These are phyloP conservation scores for Ispidina picta DNA, from an alignment of 2,797 vertebrate genomes.

Conservation along the genomic window DNA sequence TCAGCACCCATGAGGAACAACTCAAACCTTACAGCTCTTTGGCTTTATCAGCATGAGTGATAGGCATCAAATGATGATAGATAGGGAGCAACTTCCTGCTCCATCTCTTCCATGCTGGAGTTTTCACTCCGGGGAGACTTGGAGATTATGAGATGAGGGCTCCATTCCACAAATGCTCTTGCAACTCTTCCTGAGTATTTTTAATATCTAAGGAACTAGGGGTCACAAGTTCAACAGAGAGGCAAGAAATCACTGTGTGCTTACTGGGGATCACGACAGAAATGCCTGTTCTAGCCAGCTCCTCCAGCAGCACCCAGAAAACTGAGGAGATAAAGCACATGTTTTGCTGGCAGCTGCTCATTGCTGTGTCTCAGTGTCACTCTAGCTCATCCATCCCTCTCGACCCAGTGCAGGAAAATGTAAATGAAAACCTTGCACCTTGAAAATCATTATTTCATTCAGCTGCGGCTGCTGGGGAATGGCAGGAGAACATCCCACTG, in stretches of 20 bases:
- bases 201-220: background rate
- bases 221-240: background rate
- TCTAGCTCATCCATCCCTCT: background rate
- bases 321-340: background rate
- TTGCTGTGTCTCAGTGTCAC: background rate
- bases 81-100: background rate
- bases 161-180: background rate
- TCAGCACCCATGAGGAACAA: background rate
- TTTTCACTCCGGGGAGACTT: background rate
- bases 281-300: background rate
- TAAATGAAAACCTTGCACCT: conserved; percentile 7
- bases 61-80: conserved; percentile 2
- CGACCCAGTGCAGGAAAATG: background rate
- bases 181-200: background rate
- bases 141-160: background rate
- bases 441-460: conserved; percentile 1
- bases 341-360: fast-evolving
- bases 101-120: background rate
- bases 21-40: conserved; percentile 5
- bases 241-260: background rate
- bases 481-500: background rate
- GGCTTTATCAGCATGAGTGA: conserved; percentile 23
- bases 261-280: background rate
- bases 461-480: background rate
- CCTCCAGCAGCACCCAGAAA: background rate